Percentiles rank a stretch among this genome's conserved stretches.
These are phyloP conservation scores for Coryphaenoides rupestris DNA, from an alignment of 2,113 vertebrate species.

Conservation along the genomic window DNA sequence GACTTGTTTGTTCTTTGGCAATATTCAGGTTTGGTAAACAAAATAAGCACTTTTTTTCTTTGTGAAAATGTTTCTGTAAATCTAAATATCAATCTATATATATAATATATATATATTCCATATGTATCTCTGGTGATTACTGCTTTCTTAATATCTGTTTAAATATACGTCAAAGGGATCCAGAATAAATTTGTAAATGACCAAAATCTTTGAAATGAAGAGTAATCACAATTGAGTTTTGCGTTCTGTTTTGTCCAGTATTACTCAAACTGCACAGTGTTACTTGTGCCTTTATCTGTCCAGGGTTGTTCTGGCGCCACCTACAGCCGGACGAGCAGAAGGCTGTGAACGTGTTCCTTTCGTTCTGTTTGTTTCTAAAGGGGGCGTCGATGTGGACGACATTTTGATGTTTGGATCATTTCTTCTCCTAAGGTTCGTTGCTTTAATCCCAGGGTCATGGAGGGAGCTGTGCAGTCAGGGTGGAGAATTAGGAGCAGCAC, in stretches of 20 bases:
- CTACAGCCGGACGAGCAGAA: constrained; percentile 69
- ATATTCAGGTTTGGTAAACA: constrained; percentile 79
- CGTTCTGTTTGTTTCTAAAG: constrained; percentile 35
- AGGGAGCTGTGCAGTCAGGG: constrained; percentile 59
- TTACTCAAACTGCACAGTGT: constrained; percentile 69
- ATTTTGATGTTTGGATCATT: constrained; percentile 65
- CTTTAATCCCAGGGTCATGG: constrained; percentile 67
- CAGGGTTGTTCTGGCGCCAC: constrained; percentile 77
- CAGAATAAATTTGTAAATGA: constrained; percentile 75
- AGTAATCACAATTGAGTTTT: constrained; percentile 23
- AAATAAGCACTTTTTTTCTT: constrained; percentile 85
- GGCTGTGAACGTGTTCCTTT: constrained; percentile 79
- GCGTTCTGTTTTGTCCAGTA: constrained; percentile 70
- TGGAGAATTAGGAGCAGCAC: constrained; percentile 47
- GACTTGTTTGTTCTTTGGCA: constrained; percentile 73
- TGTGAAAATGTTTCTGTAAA: constrained; percentile 75
- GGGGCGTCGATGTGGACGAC: constrained; percentile 45
- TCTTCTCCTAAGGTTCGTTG: constrained; percentile 57
- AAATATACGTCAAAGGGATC: constrained; percentile 64
- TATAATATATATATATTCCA: too few relatives aligned
- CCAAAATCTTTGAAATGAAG: constrained; percentile 72
- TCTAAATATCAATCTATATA: constrained; percentile 49
- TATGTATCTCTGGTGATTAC: constrained; percentile 69
- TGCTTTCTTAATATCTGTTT: constrained; percentile 69
- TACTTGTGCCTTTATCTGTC: constrained; percentile 82